phyloP scores from a whole-genome alignment of 2,797 vertebrate species.

The Cryptoprocta ferox region DNA sequence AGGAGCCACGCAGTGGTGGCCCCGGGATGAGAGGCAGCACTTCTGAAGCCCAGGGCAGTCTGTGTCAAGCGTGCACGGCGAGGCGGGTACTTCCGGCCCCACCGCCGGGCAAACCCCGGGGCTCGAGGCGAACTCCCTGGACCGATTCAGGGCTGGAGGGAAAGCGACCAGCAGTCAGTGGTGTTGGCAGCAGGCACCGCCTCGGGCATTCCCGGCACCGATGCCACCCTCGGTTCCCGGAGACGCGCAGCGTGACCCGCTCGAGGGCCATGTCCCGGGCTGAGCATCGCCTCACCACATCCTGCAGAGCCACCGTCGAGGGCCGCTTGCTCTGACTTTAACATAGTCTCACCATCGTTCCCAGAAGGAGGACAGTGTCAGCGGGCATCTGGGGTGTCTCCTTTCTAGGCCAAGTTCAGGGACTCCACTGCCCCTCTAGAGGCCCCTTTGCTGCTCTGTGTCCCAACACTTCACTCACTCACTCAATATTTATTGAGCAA shows the following conservation, averaged over 20 bases:
- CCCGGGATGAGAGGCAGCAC: conserved; percentile 89
- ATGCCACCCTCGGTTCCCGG: fast-evolving
- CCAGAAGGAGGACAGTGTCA: background rate
- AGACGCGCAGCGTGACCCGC: fast-evolving
- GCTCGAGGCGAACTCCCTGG: conserved; percentile 88
- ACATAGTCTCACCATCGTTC: fast-evolving
- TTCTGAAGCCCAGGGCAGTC: conserved; percentile 94
- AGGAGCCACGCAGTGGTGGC: conserved; percentile 79
- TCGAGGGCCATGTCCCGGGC: fast-evolving
- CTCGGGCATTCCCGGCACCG: fast-evolving
- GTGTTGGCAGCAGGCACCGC: fast-evolving
- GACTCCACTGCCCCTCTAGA: fast-evolving
- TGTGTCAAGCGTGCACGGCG: conserved; percentile 88
- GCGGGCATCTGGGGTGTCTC: no score
- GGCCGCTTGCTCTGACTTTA: fast-evolving
- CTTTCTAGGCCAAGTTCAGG: background rate
- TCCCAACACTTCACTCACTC: background rate
- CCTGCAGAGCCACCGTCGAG: background rate
- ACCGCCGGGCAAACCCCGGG: conserved; percentile 91
- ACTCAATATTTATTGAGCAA: background rate
- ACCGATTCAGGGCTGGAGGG: conserved; percentile 89
- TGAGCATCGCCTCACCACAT: fast-evolving
- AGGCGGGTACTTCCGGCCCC: conserved; percentile 50
- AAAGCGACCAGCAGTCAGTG: fast-evolving
- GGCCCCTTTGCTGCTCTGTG: background rate